Conservation (phyloP, 2,797 vertebrate species). For the Thaleichthys pacificus region DNA sequence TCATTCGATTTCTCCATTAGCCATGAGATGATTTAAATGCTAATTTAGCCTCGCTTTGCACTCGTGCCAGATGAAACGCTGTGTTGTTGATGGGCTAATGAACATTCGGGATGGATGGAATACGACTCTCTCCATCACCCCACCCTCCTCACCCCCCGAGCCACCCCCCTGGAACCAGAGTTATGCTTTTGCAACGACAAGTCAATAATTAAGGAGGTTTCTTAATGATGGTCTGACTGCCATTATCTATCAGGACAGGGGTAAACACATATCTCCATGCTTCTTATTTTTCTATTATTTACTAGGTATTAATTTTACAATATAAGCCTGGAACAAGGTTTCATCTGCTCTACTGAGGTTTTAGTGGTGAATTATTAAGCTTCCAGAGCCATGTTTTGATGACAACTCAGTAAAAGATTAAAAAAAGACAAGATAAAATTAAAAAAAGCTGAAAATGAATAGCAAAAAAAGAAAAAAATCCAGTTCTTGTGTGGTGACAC, state of each 20-base stretch:
- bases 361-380: slow-evolving; percentile 47
- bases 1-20: slow-evolving; percentile 53
- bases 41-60: slow-evolving; percentile 42
- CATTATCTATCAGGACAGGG: too few relatives aligned
- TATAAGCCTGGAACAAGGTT: slow-evolving; percentile 32
- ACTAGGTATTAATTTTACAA: slow-evolving; percentile 44
- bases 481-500: slow-evolving; percentile 42
- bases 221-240: slow-evolving; percentile 9
- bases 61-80: slow-evolving; percentile 35
- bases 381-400: slow-evolving; percentile 28
- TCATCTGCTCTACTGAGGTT: slow-evolving; percentile 30
- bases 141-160: not conserved
- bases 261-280: not conserved
- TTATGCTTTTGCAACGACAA: slow-evolving; percentile 18
- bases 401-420: slow-evolving; percentile 43
- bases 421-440: slow-evolving; percentile 46
- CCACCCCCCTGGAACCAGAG: slow-evolving; percentile 30
- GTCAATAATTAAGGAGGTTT: slow-evolving; percentile 35
- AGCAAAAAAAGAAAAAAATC: slow-evolving; percentile 38
- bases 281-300: slow-evolving; percentile 42
- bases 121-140: not conserved
- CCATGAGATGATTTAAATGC: slow-evolving; percentile 60
- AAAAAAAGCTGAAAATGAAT: slow-evolving; percentile 48
- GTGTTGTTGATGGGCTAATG: slow-evolving; percentile 50
- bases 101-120: slow-evolving; percentile 29